These are phyloP conservation scores for Chironomus striatipennis DNA, from an alignment of 1,140 invertebrate species.

Conservation along the genomic window DNA sequence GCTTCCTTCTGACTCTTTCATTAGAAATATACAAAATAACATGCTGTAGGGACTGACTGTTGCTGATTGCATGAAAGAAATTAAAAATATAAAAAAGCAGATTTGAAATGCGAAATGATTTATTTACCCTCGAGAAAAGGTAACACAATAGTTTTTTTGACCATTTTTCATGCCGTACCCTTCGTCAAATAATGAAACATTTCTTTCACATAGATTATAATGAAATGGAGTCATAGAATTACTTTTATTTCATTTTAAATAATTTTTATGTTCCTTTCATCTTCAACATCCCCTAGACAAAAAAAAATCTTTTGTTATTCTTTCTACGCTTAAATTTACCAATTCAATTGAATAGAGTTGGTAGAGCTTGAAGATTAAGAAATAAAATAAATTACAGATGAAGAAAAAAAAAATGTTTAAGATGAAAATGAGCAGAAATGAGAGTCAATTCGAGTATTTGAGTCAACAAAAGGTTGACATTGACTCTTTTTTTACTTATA, in stretches of 20 bases:
- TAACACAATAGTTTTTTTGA: not conserved
- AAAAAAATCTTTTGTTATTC: too few species aligned
- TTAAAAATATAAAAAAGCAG: not conserved
- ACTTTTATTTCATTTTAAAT: conserved; percentile 20
- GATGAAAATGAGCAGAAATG: too few species aligned
- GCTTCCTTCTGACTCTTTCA: not conserved
- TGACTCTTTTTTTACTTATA: too few species aligned
- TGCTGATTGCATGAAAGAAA: not conserved
- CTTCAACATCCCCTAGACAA: not conserved
- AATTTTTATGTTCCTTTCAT: conserved; percentile 18
- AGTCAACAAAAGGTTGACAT: too few species aligned
- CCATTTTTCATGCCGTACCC: not conserved
- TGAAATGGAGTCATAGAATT: not conserved
- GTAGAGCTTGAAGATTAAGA: conserved; percentile 13
- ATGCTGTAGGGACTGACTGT: not conserved
- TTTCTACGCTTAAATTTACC: too few species aligned
- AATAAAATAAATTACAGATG: conserved; percentile 22
- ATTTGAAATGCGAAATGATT: conserved; percentile 16
- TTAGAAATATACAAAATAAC: not conserved
- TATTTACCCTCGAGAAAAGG: not conserved
- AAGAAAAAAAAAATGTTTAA: not conserved
- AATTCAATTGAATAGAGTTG: too few species aligned
- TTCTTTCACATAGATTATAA: not conserved
- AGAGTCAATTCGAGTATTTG: too few species aligned
- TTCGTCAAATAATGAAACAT: too few species aligned